These are phyloP conservation scores for Noctua janthina DNA, from an alignment of 2,888 invertebrate species.

Conservation along the genomic window DNA sequence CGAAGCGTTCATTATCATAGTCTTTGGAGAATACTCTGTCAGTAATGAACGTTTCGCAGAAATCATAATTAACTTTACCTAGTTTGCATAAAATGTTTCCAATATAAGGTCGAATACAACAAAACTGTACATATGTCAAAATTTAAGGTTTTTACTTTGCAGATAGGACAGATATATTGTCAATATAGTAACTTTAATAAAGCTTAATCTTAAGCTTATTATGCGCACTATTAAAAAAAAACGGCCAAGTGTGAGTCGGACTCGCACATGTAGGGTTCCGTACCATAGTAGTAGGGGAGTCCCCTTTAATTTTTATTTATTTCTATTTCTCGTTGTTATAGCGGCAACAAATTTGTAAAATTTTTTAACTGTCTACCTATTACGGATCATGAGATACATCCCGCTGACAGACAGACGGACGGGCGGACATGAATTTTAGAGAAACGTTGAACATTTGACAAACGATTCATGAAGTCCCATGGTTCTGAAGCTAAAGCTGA, in stretches of 20 bases:
- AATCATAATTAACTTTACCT: not conserved
- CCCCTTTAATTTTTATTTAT: no score
- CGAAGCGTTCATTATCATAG: not conserved
- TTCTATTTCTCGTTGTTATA: no score
- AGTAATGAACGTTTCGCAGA: conserved; percentile 7
- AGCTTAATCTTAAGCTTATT: not conserved
- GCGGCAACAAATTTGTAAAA: no score
- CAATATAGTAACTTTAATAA: not conserved
- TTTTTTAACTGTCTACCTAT: no score
- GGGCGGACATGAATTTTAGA: not conserved
- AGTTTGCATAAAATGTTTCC: not conserved
- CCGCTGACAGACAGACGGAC: no score
- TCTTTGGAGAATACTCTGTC: not conserved
- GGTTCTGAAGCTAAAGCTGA: not conserved
- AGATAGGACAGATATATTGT: not conserved
- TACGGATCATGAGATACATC: no score
- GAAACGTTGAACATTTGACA: no score
- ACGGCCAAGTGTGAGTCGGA: no score
- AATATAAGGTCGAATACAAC: not conserved
- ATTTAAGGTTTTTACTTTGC: not conserved
- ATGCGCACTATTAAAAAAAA: not conserved
- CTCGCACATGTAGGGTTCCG: no score
- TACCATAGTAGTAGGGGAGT: not conserved
- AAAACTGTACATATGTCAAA: not conserved
- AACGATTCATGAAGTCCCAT: not conserved